Conservation (phyloP, 23 tunicate species). For the Aplidium turbinatum region DNA sequence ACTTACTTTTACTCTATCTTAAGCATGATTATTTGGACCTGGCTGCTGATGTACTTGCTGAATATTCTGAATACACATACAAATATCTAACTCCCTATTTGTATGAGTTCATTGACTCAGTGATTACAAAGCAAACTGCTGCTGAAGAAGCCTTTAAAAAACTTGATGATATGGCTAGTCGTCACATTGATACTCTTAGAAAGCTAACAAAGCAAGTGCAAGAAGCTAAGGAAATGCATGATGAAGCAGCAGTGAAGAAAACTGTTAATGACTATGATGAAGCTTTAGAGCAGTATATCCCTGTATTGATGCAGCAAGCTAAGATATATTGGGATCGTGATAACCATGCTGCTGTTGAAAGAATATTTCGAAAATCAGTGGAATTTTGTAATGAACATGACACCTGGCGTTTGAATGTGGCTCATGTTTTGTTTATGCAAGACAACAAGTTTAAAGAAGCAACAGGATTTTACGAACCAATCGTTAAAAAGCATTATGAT, state of each 20-base stretch:
- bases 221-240: conserved; percentile 84
- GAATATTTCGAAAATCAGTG: conserved; percentile 92
- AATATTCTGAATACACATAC: conserved; percentile 87
- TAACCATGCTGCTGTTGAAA: conserved; percentile 88
- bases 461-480: conserved; percentile 96
- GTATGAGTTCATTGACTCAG: conserved; percentile 93
- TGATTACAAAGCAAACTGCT: conserved; percentile 89
- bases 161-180: conserved; percentile 91
- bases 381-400: conserved; percentile 98
- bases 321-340: conserved; percentile 98
- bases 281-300: conserved; percentile 89
- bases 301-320: conserved; percentile 97
- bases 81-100: conserved; percentile 76
- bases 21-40: conserved; percentile 90
- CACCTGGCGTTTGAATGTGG: conserved; percentile 93
- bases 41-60: conserved; percentile 98
- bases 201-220: conserved; percentile 93
- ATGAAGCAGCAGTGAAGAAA: conserved; percentile 74
- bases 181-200: conserved; percentile 80
- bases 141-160: conserved; percentile 90
- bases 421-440: conserved; percentile 99
- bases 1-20: conserved; percentile 84
- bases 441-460: conserved; percentile 99
- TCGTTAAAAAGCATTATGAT: conserved; percentile 95
- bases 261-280: conserved; percentile 94